Conservation (phyloP, 1,140 invertebrate genomes). For the Bombyx mori region ASM3026992v2 NC_085117.1:13978001-13978500, state of each 20-base stretch:
- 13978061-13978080: neutral
- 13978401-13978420: neutral
- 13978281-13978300: slow-evolving; percentile 6
- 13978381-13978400: neutral
- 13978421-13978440: neutral
- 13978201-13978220: slow-evolving; percentile 2
- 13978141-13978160: too few species aligned
- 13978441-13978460: too few species aligned
- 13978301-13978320: slow-evolving; percentile 4
- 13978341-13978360: slow-evolving; percentile 4
- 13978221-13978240: slow-evolving; percentile 9
- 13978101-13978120: too few species aligned
- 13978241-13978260: slow-evolving; percentile 7
- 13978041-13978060: neutral
- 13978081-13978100: too few species aligned
- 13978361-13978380: neutral
- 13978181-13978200: neutral
- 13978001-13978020: slow-evolving; percentile 80
- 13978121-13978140: too few species aligned
- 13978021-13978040: neutral
- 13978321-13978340: slow-evolving; percentile 5
- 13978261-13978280: slow-evolving; percentile 7
- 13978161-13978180: too few species aligned
- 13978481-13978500: too few species aligned
- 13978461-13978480: too few species aligned